A percentile compares a stretch with the other conserved stretches of the same genome.
Evolutionary conservation across 2,797 vertebrate genomes (phyloP).

Genomic region (Acanthiza pusilla): DNA sequence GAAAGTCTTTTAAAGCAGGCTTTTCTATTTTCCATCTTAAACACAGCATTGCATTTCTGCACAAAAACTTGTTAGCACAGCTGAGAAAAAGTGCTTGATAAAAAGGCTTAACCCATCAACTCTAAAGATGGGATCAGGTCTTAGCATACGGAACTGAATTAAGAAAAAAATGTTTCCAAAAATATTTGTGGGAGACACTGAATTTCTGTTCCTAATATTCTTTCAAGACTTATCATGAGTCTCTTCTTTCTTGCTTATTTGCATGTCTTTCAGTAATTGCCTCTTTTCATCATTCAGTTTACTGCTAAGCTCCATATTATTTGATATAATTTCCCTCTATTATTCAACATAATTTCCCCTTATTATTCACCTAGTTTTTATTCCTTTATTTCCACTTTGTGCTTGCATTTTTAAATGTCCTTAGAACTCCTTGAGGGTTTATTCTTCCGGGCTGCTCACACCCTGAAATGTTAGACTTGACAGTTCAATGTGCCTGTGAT

Average conservation of each 20-base stretch:
- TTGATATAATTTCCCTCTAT: neutral
- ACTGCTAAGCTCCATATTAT: neutral
- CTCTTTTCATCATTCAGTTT: neutral
- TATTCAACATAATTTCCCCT: neutral
- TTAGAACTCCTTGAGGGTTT: neutral
- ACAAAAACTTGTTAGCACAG: conserved; percentile 2
- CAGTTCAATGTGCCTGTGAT: neutral
- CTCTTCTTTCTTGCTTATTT: neutral
- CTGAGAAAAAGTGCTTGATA: conserved; percentile 24
- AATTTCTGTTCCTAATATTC: neutral
- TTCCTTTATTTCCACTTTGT: neutral
- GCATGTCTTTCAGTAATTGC: neutral
- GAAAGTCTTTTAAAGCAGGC: neutral
- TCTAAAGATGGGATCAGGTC: neutral
- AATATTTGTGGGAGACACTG: neutral
- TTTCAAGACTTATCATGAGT: neutral
- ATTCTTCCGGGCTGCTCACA: neutral
- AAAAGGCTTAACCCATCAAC: neutral
- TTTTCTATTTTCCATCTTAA: neutral
- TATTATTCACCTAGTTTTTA: neutral
- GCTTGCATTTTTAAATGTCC: neutral
- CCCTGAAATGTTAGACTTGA: neutral
- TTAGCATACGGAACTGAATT: neutral
- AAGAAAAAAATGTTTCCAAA: neutral
- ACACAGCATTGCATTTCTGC: neutral